Evolutionary conservation across 2,113 vertebrate species (phyloP), one percentile per base, ranked within the genome.

Genomic region (Oreochromis aureus): DNA sequence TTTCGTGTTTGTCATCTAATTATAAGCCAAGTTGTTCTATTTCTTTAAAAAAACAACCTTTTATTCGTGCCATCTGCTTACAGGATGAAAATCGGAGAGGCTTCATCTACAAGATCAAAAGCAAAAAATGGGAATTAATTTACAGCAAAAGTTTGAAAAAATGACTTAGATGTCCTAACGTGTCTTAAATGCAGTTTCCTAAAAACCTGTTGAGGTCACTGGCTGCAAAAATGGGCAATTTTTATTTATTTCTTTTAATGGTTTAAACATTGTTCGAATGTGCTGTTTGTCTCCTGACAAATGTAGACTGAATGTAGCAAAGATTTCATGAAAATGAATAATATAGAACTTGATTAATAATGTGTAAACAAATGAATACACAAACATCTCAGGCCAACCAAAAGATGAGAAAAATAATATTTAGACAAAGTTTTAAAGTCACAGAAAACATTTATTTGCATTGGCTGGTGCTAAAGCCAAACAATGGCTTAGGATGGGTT

Each of bases 31-130:
- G 39, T 55, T 46, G 24, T 4, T 53, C 51, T 32, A 11, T 39
- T 59, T 69, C 34, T 69, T 7, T 39, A 39, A 22, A 18, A 3
- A 22, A 69, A 69, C 4, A 39, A 39, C 4, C 19, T 89, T 83
- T 59, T n/a, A 58, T 54, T 44, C 3, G 55, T 59, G 51, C 41
- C 63, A 86, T 87, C 73, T 90, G 63, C 36, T 85, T 11, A 12
- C 16, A 78, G 10, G 73, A 78, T 78, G 46, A 51, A 78, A 32
- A 78, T 51, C 6, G 2, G 18, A 51, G 10, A 53, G 27, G 27
- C 48, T 83, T 54, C 27, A 27, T 39, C 48, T n/a, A 16, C 36
- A 63, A 88, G 78, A 90, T 55, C 3, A 56, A 80, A 59, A 80
- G 30, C 18, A 32, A 80, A 81, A 81, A 76, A 78, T 24, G 46